Conservation (phyloP, 2,797 vertebrate species). For the Hephaestus fuliginosus region DNA sequence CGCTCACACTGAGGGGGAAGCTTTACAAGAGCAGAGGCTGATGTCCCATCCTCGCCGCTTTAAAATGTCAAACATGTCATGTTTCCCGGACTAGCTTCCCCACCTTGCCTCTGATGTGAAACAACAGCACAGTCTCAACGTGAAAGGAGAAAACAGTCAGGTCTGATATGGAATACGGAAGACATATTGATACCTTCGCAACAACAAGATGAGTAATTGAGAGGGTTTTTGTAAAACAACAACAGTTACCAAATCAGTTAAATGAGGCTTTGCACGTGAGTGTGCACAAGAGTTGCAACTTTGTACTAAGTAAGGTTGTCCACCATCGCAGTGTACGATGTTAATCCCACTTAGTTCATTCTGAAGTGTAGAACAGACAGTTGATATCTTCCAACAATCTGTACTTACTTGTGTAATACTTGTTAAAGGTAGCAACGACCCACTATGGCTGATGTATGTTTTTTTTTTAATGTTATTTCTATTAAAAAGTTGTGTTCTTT, state of each 20-base stretch:
- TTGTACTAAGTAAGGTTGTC: neutral
- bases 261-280: neutral
- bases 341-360: neutral
- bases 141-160: slow-evolving; percentile 18
- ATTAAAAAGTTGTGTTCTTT: neutral
- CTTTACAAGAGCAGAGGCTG: slow-evolving; percentile 39
- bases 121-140: slow-evolving; percentile 6
- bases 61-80: slow-evolving; percentile 49
- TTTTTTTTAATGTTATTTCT: too few species aligned
- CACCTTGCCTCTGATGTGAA: slow-evolving; percentile 17
- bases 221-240: slow-evolving; percentile 1
- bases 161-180: neutral
- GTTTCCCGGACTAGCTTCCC: slow-evolving; percentile 34
- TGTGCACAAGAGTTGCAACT: neutral
- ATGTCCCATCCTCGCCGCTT: slow-evolving; percentile 35
- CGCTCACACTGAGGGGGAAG: slow-evolving; percentile 46
- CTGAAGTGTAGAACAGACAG: neutral
- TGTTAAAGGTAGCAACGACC: neutral
- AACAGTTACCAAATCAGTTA: neutral
- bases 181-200: neutral
- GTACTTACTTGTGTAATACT: neutral
- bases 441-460: too few species aligned
- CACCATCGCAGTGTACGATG: neutral
- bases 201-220: neutral
- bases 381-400: neutral